phyloP scores from a whole-genome alignment of 2,888 invertebrate species.

The Blastobasis lacticolella region DNA sequence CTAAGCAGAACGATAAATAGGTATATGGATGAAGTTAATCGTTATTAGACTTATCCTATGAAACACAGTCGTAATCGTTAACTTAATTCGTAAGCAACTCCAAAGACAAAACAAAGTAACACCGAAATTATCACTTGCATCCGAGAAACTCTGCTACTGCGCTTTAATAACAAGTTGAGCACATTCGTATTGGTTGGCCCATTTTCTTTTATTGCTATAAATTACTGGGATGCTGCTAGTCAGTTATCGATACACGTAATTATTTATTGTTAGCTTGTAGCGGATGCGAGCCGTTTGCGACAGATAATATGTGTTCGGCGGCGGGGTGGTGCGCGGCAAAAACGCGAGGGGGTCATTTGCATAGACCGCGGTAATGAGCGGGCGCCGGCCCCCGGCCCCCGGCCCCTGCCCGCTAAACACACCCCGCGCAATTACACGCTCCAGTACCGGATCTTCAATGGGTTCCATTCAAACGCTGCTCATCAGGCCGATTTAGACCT shows the following conservation, averaged over 20 bases:
- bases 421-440: conserved; percentile 29
- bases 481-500: conserved; percentile 23
- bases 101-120: no score
- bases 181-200: conserved; percentile 19
- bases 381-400: conserved; percentile 19
- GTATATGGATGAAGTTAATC: conserved; percentile 16
- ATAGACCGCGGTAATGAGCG: conserved; percentile 62
- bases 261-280: conserved; percentile 62
- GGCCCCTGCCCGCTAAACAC: conserved; percentile 28
- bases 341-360: conserved; percentile 66
- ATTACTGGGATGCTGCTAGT: conserved; percentile 34
- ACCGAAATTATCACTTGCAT: no score
- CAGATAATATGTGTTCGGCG: conserved; percentile 52
- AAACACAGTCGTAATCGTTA: no score
- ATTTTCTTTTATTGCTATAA: conserved; percentile 40
- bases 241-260: conserved; percentile 62
- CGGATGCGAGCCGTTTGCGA: conserved; percentile 68
- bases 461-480: conserved; percentile 27
- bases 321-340: conserved; percentile 29
- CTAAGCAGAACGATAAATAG: conserved; percentile 1
- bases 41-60: conserved; percentile 22
- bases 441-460: conserved; percentile 19
- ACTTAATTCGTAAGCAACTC: no score
- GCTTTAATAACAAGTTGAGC: not conserved
- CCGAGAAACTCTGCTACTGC: no score